Conservation (phyloP, 2,797 vertebrate species). For the Podarcis siculus region DNA sequence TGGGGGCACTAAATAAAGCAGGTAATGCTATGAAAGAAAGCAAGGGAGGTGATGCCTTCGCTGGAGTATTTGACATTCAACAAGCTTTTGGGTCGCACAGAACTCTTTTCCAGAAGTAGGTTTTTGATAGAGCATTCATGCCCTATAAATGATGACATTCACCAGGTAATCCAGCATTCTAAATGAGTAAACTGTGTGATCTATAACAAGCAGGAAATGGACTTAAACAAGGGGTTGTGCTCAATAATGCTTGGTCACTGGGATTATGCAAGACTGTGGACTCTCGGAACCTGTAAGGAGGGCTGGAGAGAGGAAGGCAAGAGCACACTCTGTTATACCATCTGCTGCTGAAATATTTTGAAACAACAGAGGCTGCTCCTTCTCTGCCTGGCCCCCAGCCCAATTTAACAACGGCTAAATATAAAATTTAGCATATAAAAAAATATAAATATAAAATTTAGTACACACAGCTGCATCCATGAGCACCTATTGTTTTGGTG, state of each 20-base stretch:
- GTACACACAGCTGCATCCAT: no score
- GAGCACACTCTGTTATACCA: neutral
- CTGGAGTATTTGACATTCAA: neutral
- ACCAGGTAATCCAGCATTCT: neutral
- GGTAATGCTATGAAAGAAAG: constrained; percentile 14
- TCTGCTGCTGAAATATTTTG: neutral
- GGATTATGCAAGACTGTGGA: neutral
- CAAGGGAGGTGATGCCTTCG: neutral
- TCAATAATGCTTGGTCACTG: neutral
- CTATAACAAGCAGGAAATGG: no score
- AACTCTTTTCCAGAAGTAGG: neutral
- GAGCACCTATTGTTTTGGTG: neutral
- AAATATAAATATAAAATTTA: neutral
- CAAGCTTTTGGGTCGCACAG: neutral
- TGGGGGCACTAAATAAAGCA: constrained; percentile 18
- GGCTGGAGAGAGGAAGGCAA: neutral
- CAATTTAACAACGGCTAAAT: neutral
- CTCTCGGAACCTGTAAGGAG: neutral
- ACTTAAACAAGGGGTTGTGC: no score
- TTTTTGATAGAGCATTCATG: no score
- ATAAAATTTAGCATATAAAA: neutral
- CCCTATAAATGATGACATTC: neutral
- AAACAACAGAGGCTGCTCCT: no score
- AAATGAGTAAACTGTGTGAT: neutral
- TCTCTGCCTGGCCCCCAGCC: neutral